These are phyloP conservation scores for Abrostola triplasia DNA, from an alignment of 2,888 invertebrate genomes.

Conservation along the genomic window DNA sequence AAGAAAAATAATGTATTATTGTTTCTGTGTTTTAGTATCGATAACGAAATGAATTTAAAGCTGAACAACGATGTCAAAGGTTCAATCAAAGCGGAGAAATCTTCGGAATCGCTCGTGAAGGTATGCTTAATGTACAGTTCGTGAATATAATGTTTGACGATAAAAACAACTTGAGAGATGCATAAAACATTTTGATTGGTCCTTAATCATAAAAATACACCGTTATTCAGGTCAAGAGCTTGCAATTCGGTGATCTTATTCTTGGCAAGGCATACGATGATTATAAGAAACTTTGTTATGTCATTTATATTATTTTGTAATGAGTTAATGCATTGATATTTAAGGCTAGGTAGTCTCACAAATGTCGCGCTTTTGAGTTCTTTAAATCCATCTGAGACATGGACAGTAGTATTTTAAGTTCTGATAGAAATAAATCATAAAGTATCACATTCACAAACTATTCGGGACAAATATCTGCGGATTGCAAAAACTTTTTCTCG, in stretches of 20 bases:
- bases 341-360: too few species aligned
- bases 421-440: too few species aligned
- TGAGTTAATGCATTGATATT: too few species aligned
- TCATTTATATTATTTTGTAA: not conserved
- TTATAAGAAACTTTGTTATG: not conserved
- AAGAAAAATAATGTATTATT: constrained; percentile 18
- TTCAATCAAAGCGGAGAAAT: constrained; percentile 66
- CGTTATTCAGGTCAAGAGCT: constrained; percentile 3
- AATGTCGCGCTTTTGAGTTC: too few species aligned
- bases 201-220: constrained; percentile 5
- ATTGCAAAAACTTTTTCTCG: too few species aligned
- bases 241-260: constrained; percentile 1
- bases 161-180: constrained; percentile 5
- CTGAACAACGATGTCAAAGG: constrained; percentile 79
- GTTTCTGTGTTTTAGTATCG: constrained; percentile 60
- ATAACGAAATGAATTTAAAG: constrained; percentile 79
- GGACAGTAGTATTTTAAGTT: too few species aligned
- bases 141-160: constrained; percentile 10
- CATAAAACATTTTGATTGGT: not conserved
- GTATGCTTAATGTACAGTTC: constrained; percentile 58
- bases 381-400: too few species aligned
- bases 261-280: not conserved
- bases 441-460: too few species aligned
- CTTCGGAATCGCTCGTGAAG: constrained; percentile 75
- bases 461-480: too few species aligned